Conservation (phyloP, 2,888 invertebrate genomes). For the Odontomyia ornata region DNA sequence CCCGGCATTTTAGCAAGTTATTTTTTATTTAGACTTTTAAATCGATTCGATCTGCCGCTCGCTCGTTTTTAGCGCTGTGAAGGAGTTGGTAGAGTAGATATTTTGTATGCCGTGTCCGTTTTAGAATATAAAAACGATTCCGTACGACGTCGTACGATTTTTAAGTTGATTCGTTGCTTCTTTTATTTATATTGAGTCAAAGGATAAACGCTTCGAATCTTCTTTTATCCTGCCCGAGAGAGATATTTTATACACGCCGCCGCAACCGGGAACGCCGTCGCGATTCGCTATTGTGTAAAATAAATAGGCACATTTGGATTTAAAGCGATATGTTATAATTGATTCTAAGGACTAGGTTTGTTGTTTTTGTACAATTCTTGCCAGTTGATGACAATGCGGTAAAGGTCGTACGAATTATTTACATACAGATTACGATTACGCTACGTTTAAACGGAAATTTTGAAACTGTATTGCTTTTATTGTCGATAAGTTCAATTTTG, state of each 20-base stretch:
- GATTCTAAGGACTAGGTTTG: background rate
- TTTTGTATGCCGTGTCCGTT: slow-evolving; percentile 7
- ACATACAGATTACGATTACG: too few relatives aligned
- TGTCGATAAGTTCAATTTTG: background rate
- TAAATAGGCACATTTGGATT: slow-evolving; percentile 41
- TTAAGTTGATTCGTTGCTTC: background rate
- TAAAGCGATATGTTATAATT: slow-evolving; percentile 25
- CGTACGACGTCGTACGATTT: slow-evolving; percentile 13
- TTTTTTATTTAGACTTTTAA: background rate
- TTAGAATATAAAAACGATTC: background rate
- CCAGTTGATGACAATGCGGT: too few relatives aligned
- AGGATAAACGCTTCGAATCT: too few relatives aligned
- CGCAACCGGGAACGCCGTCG: slow-evolving; percentile 43
- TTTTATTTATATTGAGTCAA: background rate
- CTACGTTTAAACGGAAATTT: background rate
- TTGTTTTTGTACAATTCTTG: background rate
- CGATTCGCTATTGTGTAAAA: slow-evolving; percentile 44
- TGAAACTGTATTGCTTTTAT: background rate
- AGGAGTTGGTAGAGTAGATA: background rate
- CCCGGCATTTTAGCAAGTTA: slow-evolving; percentile 74
- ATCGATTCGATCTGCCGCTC: background rate
- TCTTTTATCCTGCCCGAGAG: slow-evolving; percentile 18
- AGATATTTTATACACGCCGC: slow-evolving; percentile 13
- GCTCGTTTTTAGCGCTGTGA: background rate
- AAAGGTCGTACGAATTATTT: too few relatives aligned